phyloP scores from a whole-genome alignment of 2,888 invertebrate genomes.

The Microplitis manilae region DNA sequence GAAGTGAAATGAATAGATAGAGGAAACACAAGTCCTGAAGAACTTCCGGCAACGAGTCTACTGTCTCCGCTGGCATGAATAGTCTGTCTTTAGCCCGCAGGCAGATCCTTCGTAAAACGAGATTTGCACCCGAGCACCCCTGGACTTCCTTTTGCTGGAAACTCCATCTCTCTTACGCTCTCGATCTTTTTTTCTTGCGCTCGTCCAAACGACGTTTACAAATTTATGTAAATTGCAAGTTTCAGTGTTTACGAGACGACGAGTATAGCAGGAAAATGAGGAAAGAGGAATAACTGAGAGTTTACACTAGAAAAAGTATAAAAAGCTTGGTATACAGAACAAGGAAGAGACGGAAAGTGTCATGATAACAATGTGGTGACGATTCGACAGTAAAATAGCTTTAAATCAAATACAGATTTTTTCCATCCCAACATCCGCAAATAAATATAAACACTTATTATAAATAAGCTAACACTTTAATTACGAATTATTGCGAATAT shows the following conservation, averaged over 20 bases:
- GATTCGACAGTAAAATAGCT: not conserved
- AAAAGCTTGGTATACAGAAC: not conserved
- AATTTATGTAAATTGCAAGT: constrained; percentile 55
- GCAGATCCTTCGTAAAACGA: constrained; percentile 43
- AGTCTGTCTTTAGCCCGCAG: constrained; percentile 36
- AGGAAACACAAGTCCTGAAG: constrained; percentile 13
- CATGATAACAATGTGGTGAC: not conserved
- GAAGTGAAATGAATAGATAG: constrained; percentile 11
- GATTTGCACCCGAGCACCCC: constrained; percentile 47
- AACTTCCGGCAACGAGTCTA: constrained; percentile 28
- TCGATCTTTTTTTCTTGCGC: constrained; percentile 14
- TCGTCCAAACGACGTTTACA: constrained; percentile 50
- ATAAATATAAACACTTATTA: no score
- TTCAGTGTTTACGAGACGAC: constrained; percentile 50
- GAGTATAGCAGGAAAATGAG: constrained; percentile 37
- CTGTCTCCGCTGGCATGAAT: constrained; percentile 33
- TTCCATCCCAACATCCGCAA: not conserved
- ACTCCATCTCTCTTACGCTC: constrained; percentile 15
- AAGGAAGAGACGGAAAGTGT: not conserved
- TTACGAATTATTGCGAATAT: no score
- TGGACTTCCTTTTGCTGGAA: constrained; percentile 21
- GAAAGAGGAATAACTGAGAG: constrained; percentile 20
- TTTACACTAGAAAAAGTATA: not conserved
- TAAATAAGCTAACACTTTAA: no score
- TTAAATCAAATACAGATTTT: not conserved